Evolutionary conservation across 2,888 invertebrate species (phyloP), one percentile per base, ranked within the genome.

Genomic region (Ophioninae sp.): DNA sequence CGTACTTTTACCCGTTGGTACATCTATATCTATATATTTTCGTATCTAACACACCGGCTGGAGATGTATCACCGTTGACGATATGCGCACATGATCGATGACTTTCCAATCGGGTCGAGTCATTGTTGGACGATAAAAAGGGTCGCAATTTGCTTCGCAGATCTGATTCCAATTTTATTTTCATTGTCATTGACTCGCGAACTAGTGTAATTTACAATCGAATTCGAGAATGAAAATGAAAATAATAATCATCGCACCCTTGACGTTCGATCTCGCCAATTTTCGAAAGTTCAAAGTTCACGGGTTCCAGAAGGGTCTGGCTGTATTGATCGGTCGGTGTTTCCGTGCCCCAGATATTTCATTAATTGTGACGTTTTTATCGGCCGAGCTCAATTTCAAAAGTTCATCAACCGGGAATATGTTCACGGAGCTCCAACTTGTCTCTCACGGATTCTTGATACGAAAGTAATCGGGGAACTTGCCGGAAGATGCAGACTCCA

Each of bases 51-150:
- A 87, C 30, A 39, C 65, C 44, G 74, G 61, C 59, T 30, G 58
- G 56, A n/a, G 58, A 37, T 59, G 5, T 30, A 51, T 37, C 17
- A 44, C 51, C 20, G 59, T 63, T 44, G 61, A 30, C 69, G 74
- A 86, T 85, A 44, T 59, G 56, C 44, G 76, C 85, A 80, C 78
- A 85, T 91, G 91, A 91, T 91, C 86, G 91, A 91, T 91, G 85
- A 88, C 88, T 90, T 91, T 91, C 87, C 91, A 88, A 91, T 91
- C 90, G 89, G 73, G 81, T 78, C 84, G 69, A 74, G 78, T 80
- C 82, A 89, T 89, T 88, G 88, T 86, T 81, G 75, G 44, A 73
- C 68, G 82, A 68, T 72, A 82, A 67, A 76, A 78, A 78, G 78
- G 76, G 41, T 59, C 64, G 23, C 74, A 58, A 56, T 61, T 56